These are phyloP conservation scores for Phytoseiulus persimilis DNA, from an alignment of 2,888 invertebrate species.

Conservation along the genomic window DNA sequence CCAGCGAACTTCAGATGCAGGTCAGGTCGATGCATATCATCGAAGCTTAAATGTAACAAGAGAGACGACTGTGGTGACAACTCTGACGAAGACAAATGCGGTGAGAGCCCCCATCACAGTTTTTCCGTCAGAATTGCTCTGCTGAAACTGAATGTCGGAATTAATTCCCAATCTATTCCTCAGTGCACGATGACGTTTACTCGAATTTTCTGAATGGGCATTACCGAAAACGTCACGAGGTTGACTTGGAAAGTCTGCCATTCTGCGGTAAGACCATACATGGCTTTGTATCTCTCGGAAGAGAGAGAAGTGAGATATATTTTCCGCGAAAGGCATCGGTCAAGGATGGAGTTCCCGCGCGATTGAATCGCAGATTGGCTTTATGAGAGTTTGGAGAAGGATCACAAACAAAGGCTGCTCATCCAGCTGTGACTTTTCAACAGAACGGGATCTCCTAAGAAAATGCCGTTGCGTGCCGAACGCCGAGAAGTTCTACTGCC, in stretches of 20 bases:
- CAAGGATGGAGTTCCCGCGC: too few species aligned
- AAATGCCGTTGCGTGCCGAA: not conserved
- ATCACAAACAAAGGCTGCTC: not conserved
- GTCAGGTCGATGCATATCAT: not conserved
- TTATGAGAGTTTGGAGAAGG: not conserved
- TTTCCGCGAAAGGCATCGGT: too few species aligned
- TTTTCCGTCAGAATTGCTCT: too few species aligned
- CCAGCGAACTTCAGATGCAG: not conserved
- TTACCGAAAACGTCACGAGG: conserved; percentile 8
- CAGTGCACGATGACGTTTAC: not conserved
- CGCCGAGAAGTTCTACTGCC: conserved; percentile 13
- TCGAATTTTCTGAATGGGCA: not conserved
- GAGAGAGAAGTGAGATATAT: too few species aligned
- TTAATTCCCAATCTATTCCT: not conserved
- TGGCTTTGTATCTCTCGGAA: too few species aligned
- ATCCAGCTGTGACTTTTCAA: not conserved
- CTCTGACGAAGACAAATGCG: conserved; percentile 6
- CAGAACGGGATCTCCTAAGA: not conserved
- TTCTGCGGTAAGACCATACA: conserved; percentile 11
- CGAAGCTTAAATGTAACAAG: not conserved
- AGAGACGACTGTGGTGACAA: not conserved
- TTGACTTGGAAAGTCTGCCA: not conserved
- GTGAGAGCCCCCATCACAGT: not conserved
- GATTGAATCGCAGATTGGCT: too few species aligned
- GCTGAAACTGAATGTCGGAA: too few species aligned